Evolutionary conservation across 92 coral and sea anemone species (phyloP), one percentile per base, ranked within the genome.

Genomic region (Zoanthus sansibaricus): DNA sequence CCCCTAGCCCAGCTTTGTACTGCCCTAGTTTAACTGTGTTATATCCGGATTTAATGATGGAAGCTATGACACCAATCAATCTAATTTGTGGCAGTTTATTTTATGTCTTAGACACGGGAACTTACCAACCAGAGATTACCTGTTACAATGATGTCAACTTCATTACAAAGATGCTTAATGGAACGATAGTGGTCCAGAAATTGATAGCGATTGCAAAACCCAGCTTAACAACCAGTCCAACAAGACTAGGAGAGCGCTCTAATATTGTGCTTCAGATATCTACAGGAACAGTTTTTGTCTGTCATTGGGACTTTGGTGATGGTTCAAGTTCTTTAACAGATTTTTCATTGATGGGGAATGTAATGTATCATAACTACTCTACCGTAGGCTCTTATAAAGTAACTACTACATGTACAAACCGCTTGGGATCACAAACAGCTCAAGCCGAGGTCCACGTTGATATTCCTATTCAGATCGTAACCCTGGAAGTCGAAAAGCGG

Each of bases 71-170:
- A 49, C 12, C 55, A 49, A 7, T 7, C 9, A 49, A 49, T 49
- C 7, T 49, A 67, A 67, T 7, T 9, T 7, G 10, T 21, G 5
- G 1, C 15, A 15, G 31, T 12, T 77, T 25, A 0, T 25, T 66
- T 80, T 45, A n/a, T 66, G 45, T 66, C 85, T 55, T 13, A 80
- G 85, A 12, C 0, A 89, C 86, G 48, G 99, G 98, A 30, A 89
- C 92, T 17, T 96, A 93, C 87, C 89, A 90, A 44, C 88, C 92
- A 44, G 83, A 91, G 32, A 83, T 94, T 78, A 90, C 91, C 44
- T 96, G 99, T 72, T 96, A 67, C 66, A 96, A 96, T 56, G 96
- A 94, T 51, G 92, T 94, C 12, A 96, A 93, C 88, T 94, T 94
- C 8, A 92, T 93, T 9, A 88, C 89, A 56, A 87, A 86, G 25